Percentiles rank a stretch among this genome's conserved stretches.
Evolutionary conservation across 2,888 invertebrate genomes (phyloP).

Genomic region (Phaedon cochleariae): DNA sequence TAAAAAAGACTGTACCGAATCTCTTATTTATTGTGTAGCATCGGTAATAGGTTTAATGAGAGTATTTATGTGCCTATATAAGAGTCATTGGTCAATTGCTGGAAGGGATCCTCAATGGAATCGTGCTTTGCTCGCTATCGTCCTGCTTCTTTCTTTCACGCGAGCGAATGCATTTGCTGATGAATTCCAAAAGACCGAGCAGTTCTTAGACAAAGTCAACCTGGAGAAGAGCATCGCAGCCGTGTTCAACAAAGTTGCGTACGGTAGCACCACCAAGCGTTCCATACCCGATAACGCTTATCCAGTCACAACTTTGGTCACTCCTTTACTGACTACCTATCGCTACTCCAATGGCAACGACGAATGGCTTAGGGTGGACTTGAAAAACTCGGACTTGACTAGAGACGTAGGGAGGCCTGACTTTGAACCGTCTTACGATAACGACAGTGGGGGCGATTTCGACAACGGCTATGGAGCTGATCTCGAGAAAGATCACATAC

Average conservation of each 20-base stretch:
- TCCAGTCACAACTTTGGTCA: slow-evolving; percentile 71
- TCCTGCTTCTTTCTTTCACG: slow-evolving; percentile 30
- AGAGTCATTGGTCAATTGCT: slow-evolving; percentile 49
- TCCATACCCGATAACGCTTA: slow-evolving; percentile 73
- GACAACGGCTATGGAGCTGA: slow-evolving; percentile 71
- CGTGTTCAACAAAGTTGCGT: slow-evolving; percentile 74
- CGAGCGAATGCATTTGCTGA: slow-evolving; percentile 48
- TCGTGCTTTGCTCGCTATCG: slow-evolving; percentile 30
- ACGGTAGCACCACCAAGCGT: slow-evolving; percentile 74
- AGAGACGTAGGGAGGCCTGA: slow-evolving; percentile 44
- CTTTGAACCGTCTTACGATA: slow-evolving; percentile 48
- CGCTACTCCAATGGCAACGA: slow-evolving; percentile 61
- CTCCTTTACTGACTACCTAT: slow-evolving; percentile 69
- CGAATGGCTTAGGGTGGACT: slow-evolving; percentile 60
- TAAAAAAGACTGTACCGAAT: slow-evolving; percentile 44
- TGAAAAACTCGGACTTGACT: slow-evolving; percentile 51
- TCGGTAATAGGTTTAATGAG: slow-evolving; percentile 54
- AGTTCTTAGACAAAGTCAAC: slow-evolving; percentile 68
- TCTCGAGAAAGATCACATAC: slow-evolving; percentile 76
- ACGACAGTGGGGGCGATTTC: slow-evolving; percentile 48
- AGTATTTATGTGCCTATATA: slow-evolving; percentile 58
- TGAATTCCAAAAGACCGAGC: slow-evolving; percentile 59
- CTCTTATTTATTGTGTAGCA: slow-evolving; percentile 43
- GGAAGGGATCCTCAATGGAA: too few species aligned
- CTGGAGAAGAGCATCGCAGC: slow-evolving; percentile 74